Evolutionary conservation across 2,797 vertebrate species (phyloP).

Genomic region (Podarcis siculus): DNA sequence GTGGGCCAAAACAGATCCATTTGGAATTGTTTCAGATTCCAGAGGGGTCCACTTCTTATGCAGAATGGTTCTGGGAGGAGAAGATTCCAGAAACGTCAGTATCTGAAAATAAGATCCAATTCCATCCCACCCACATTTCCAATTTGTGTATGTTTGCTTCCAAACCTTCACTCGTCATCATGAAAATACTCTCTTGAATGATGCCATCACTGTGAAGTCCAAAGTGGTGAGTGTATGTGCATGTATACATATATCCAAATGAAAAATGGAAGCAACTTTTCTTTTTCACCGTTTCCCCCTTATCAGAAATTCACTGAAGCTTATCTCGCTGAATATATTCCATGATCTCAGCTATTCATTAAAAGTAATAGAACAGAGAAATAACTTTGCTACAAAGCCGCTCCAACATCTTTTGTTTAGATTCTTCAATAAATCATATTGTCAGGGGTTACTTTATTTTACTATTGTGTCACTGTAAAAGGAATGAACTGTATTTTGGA

Average conservation of each 20-base stretch:
- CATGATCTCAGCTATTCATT: conserved; percentile 76
- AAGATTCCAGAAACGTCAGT: background rate
- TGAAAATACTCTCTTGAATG: background rate
- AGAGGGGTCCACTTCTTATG: background rate
- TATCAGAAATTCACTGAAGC: conserved; percentile 71
- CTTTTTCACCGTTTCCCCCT: conserved; percentile 57
- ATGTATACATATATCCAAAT: conserved; percentile 50
- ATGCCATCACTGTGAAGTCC: background rate
- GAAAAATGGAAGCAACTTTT: conserved; percentile 70
- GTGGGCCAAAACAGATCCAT: background rate
- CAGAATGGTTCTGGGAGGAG: background rate
- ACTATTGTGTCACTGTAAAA: conserved; percentile 65
- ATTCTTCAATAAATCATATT: conserved; percentile 75
- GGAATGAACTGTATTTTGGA: conserved; percentile 67
- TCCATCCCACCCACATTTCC: background rate
- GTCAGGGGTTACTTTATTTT: conserved; percentile 76
- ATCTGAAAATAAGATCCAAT: too few relatives aligned
- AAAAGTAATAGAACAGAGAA: conserved; percentile 79
- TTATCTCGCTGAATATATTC: conserved; percentile 64
- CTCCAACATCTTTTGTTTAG: conserved; percentile 71
- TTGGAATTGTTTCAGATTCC: background rate
- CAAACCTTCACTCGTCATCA: background rate
- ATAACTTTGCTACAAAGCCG: conserved; percentile 70
- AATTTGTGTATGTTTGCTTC: background rate
- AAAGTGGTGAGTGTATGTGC: rapidly evolving